These are phyloP conservation scores for Cotesia typhae DNA, from an alignment of 1,140 invertebrate species.

Conservation along the genomic window DNA sequence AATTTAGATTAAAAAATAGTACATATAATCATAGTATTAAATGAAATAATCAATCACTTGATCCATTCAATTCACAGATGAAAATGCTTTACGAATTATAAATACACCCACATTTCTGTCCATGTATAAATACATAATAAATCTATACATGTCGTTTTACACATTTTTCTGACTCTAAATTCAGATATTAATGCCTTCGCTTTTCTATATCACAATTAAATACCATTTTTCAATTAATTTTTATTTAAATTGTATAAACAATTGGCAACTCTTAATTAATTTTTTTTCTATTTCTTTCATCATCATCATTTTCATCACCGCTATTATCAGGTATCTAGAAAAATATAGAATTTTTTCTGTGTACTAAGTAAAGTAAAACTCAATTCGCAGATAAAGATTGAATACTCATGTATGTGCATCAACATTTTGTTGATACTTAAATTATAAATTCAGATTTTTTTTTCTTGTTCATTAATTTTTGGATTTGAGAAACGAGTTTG, in stretches of 20 bases:
- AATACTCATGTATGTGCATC: neutral
- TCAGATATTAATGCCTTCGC: constrained; percentile 42
- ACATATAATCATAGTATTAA: neutral
- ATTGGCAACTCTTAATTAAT: constrained; percentile 46
- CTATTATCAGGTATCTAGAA: constrained; percentile 50
- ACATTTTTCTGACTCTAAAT: constrained; percentile 33
- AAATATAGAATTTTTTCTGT: constrained; percentile 56
- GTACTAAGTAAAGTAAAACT: constrained; percentile 46
- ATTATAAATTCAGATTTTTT: neutral
- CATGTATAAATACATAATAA: constrained; percentile 45
- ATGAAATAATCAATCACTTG: neutral
- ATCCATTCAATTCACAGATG: constrained; percentile 5
- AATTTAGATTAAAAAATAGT: neutral
- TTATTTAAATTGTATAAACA: constrained; percentile 47
- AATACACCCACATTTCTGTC: constrained; percentile 44
- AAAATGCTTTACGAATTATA: constrained; percentile 29
- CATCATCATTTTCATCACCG: constrained; percentile 36
- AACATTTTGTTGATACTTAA: neutral
- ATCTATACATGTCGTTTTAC: constrained; percentile 40
- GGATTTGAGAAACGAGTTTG: too few relatives aligned
- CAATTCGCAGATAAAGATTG: constrained; percentile 19
- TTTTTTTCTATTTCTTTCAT: constrained; percentile 35
- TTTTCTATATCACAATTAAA: constrained; percentile 44
- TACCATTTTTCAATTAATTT: constrained; percentile 33
- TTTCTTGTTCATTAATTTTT: neutral